Conservation (phyloP, 2,797 vertebrate genomes). For the Coregonus suidteri region DNA sequence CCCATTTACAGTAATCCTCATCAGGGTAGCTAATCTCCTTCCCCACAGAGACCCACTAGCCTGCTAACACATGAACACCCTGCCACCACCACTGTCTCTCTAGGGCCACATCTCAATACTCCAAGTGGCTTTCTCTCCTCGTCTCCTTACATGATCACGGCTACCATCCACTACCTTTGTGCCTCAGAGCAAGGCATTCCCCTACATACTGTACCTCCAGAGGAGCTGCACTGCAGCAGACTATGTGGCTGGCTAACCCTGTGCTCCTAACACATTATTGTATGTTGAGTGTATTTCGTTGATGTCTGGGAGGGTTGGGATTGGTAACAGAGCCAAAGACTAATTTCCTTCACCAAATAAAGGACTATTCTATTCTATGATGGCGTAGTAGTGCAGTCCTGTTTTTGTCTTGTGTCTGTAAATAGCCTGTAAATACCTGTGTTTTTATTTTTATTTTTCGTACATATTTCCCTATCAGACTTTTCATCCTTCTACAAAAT, state of each 20-base stretch:
- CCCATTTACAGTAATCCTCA: background rate
- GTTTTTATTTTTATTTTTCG: too few species aligned
- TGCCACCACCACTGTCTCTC: too few species aligned
- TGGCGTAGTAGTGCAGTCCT: too few species aligned
- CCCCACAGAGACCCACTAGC: background rate
- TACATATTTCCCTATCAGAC: too few species aligned
- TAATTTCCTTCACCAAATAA: background rate
- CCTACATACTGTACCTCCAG: too few species aligned
- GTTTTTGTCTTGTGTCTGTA: too few species aligned
- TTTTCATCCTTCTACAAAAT: too few species aligned
- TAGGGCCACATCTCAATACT: too few species aligned
- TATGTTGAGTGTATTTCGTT: background rate
- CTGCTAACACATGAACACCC: background rate
- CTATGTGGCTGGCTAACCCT: too few species aligned
- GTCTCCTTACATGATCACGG: background rate
- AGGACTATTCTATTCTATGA: background rate
- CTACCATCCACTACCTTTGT: background rate
- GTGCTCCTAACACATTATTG: background rate
- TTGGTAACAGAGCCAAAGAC: background rate
- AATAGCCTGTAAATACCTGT: too few species aligned
- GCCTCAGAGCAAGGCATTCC: background rate
- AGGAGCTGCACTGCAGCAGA: too few species aligned
- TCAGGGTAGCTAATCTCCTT: background rate
- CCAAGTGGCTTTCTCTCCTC: too few species aligned
- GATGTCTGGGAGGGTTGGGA: background rate